Base-by-base conservation (phyloP, 2,888 invertebrate genomes). In the Caenorhabditis sp. region DNA sequence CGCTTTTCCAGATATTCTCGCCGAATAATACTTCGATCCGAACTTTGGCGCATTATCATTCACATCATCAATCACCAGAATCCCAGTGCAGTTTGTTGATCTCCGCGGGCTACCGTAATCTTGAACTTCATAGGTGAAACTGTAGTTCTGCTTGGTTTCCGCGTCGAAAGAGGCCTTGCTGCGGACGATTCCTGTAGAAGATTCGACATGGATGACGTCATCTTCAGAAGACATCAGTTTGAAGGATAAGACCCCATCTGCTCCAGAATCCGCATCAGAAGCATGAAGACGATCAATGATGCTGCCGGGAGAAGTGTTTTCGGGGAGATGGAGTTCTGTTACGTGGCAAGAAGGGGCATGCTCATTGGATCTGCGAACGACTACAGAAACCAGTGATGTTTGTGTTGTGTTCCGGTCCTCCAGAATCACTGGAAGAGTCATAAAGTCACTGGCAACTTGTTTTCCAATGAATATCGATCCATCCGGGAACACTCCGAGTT, bases 21-120 rank as follows among this genome's bases (percentile, higher is more conserved):
- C 56, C 0, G 62, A 35, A 18, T 77, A 77, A 44, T 53, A 69
- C 2, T 11, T 22, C 9, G 62, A 64, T 6, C 32, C 15, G 20
- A 77, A 82, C 61, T 65, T 65, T 15, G 82, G 82, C 20, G 58
- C n/a, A 24, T 82, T 76, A 22, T 84, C 82, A 61, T 84, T 84
- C 47, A 77, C 60, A 55, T 84, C 84, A 8, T 78, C 69, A 0
- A 84, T 58, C 18, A 68, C 20, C 1, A 83, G 47, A 0, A 24
- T 24, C 5, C 22, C 35, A 1, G 40, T 28, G 61, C 80, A 80
- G 5, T 35, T 65, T 0, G 61, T 44, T 11, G 47, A 26, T 44
- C 24, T 65, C 13, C 44, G 15, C 1, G 79, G 71, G 6, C 24
- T 40, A 67, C 67, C 70, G 18, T 20, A 58, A 62, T 72, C 72